Base-by-base conservation (phyloP, 2,113 vertebrate genomes). In the Formicarius rufipectus region DNA sequence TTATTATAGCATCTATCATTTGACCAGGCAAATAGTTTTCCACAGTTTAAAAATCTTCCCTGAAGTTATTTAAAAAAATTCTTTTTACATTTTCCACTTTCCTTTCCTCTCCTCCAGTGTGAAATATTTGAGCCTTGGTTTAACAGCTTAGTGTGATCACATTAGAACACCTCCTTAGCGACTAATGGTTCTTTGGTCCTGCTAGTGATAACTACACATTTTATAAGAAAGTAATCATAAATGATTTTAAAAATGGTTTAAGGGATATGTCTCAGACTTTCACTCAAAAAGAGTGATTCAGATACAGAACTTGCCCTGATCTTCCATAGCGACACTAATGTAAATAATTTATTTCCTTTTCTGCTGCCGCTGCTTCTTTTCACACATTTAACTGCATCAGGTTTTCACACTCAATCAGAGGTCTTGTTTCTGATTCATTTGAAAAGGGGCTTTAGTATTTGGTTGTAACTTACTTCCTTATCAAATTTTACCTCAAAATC, bases 221-320 rank as follows among this genome's bases (percentile, higher is more conserved):
- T 59, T 31, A 31, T 50, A 4, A 59, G 15, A 53, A 68, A 9
- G 12, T 28, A 55, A 68, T 49, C 12, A 67, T 19, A 44, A 79
- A 53, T 23, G 0, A 76, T 72, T 69, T 3, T 0, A 7, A 27
- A 67, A 76, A 49, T 21, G 1, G 2, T 64, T 87, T 73, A 60
- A 87, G 68, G 30, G 1, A 20, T 59, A 22, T 44, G 9, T 20
- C 14, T 87, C 47, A 64, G 53, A 44, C 7, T 47, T 62, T 63
- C 3, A 28, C 21, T 52, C 27, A 58, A 33, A 23, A n/a, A 47
- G 11, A 49, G 6, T 66, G 12, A 12, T 59, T 83, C 25, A 31
- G 52, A 62, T 30, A 83, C 31, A 79, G 42, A 67, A 28, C 21
- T 59, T 2, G 1, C 2, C 4, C 0, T 0, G 16, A 5, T 45